phyloP scores from a whole-genome alignment of 2,113 vertebrate species.

The Tretioscincus oriximinensis region DNA sequence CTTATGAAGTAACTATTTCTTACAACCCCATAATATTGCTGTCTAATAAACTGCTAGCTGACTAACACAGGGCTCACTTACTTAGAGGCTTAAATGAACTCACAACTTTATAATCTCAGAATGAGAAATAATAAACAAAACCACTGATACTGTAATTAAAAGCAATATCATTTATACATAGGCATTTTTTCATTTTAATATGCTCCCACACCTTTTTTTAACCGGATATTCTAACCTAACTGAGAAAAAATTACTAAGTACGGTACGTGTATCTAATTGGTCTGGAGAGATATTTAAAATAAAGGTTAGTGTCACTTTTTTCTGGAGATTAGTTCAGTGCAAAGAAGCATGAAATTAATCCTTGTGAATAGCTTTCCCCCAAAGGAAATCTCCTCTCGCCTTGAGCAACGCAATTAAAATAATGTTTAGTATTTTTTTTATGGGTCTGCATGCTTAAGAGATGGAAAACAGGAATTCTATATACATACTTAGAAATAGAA shows the following conservation, averaged over 20 bases:
- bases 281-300: not conserved
- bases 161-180: not conserved
- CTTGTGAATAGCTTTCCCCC: not conserved
- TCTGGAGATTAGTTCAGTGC: not conserved
- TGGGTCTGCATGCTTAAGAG: not conserved
- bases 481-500: not conserved
- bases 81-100: constrained; percentile 63
- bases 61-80: constrained; percentile 58
- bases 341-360: not conserved
- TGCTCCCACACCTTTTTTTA: not conserved
- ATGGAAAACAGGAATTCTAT: not conserved
- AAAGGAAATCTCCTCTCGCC: not conserved
- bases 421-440: not conserved
- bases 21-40: constrained; percentile 48
- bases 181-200: constrained; percentile 23
- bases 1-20: constrained; percentile 20
- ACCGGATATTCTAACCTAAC: not conserved
- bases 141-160: not conserved
- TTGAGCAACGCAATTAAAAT: not conserved
- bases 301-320: not conserved
- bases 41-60: constrained; percentile 66
- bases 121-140: constrained; percentile 18
- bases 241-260: not conserved
- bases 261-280: not conserved
- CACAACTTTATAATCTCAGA: constrained; percentile 38